These are phyloP conservation scores for Austrolebias charrua DNA, from an alignment of 2,797 vertebrate species.

Conservation along the genomic window DNA sequence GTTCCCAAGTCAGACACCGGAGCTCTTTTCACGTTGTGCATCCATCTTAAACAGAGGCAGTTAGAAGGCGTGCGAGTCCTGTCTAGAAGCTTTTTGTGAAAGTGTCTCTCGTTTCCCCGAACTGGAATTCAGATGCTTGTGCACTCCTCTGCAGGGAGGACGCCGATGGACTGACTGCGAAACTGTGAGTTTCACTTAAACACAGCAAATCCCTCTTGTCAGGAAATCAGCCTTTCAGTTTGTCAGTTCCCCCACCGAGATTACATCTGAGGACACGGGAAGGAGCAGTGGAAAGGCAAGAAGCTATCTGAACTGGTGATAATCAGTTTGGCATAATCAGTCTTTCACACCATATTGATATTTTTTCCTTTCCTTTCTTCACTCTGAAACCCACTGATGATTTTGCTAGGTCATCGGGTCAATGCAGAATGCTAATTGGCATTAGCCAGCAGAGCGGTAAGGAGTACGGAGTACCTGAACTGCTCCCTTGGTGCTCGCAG, in stretches of 20 bases:
- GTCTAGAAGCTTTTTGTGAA: no score
- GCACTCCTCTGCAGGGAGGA: conserved; percentile 23
- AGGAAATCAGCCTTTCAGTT: conserved; percentile 49
- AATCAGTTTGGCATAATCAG: conserved; percentile 26
- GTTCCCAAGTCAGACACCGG: no score
- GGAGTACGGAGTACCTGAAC: conserved; percentile 18
- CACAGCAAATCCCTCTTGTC: conserved; percentile 34
- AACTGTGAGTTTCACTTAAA: conserved; percentile 39
- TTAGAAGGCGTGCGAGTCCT: no score
- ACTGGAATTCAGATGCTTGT: conserved; percentile 42
- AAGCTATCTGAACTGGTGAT: conserved; percentile 13
- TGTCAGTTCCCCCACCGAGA: conserved; percentile 46
- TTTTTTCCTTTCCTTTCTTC: not conserved
- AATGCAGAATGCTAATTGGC: conserved; percentile 19
- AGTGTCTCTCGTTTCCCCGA: conserved; percentile 34
- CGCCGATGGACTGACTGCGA: conserved; percentile 45
- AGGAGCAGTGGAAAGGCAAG: conserved; percentile 25
- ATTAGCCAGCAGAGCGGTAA: conserved; percentile 4
- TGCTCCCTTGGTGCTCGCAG: not conserved
- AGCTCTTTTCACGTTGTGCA: no score
- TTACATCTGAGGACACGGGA: conserved; percentile 47
- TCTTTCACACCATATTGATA: conserved; percentile 2
- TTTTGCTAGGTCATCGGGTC: conserved; percentile 18
- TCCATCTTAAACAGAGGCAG: no score
- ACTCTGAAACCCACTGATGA: not conserved